Conservation (phyloP, 2,797 vertebrate species). For the Enteromius afrohamiltoni region DNA sequence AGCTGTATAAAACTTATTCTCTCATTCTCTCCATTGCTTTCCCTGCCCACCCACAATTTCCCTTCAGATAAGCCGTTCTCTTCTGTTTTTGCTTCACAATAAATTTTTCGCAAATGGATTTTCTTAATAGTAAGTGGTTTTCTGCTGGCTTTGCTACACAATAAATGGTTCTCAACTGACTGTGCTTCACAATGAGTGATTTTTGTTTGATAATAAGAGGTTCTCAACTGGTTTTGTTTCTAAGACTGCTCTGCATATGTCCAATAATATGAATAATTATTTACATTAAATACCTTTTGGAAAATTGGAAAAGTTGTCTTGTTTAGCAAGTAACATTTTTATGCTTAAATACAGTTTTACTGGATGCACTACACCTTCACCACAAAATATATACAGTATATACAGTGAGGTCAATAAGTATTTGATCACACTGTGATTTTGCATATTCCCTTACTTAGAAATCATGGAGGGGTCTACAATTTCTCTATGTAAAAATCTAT, state of each 20-base stretch:
- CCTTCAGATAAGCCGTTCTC: neutral
- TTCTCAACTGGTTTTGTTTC: too few species aligned
- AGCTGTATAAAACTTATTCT: constrained; percentile 24
- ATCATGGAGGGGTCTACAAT: too few species aligned
- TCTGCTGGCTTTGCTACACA: neutral
- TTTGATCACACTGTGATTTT: too few species aligned
- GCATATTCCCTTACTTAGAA: too few species aligned
- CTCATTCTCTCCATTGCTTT: neutral
- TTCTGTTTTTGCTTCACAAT: neutral
- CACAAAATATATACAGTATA: too few species aligned
- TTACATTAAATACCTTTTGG: neutral
- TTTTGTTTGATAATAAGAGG: too few species aligned
- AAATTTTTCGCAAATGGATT: neutral
- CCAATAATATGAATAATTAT: neutral
- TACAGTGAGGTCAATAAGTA: too few species aligned
- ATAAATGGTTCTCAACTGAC: neutral
- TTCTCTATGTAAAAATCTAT: too few species aligned
- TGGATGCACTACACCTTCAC: too few species aligned
- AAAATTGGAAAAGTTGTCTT: neutral
- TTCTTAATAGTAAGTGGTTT: neutral
- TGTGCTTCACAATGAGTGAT: neutral
- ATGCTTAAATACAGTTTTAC: too few species aligned
- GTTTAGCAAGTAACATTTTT: too few species aligned
- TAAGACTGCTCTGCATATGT: neutral
- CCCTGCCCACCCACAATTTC: neutral